Evolutionary conservation across 2,797 vertebrate genomes (phyloP), one percentile per base, ranked within the genome.

Genomic region (Eospalax fontanierii): DNA sequence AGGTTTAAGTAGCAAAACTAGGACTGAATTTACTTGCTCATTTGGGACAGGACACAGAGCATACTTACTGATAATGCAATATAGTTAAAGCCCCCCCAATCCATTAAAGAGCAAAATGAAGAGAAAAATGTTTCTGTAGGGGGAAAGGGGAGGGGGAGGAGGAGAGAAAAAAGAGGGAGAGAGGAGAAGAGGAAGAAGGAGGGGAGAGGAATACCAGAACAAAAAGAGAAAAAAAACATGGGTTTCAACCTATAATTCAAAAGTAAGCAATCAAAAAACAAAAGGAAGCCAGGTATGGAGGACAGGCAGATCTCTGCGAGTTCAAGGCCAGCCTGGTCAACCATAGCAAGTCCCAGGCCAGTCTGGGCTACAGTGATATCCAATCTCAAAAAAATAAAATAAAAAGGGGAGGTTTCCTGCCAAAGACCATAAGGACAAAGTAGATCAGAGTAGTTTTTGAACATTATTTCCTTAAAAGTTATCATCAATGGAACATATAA

Each of bases 351-450:
- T 50, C 46, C 46, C 46, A 50, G 46, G 6, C 46, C 46, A 50
- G 46, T 11, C 46, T 50, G 46, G 46, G 46, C 46, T 50, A 50
- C 46, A 50, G 46, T 50, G 46, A 50, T 50, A 11, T 11, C 46
- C 46, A 50, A 11, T 50, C 46, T 50, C 46, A 50, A 46, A 43
- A 33, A 3, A 50, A 84, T 43, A 28, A 87, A 95, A 90, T 14
- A 91, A 93, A 82, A 87, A 75, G 26, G 22, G 26, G 73, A 90
- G 59, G n/a, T n/a, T n/a, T 73, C 24, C 38, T 85, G 65, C 76
- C 66, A 91, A 33, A 93, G 90, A 84, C 30, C 16, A 38, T 89
- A 91, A 89, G 19, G 35, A 80, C 38, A 93, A 93, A 85, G 8
- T 79, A 94, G 11, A 46, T 65, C 28, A 84, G 22, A 63, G 35